These are phyloP conservation scores for Danaus chrysippus DNA, from an alignment of 2,888 invertebrate genomes.

Conservation along the genomic window DNA sequence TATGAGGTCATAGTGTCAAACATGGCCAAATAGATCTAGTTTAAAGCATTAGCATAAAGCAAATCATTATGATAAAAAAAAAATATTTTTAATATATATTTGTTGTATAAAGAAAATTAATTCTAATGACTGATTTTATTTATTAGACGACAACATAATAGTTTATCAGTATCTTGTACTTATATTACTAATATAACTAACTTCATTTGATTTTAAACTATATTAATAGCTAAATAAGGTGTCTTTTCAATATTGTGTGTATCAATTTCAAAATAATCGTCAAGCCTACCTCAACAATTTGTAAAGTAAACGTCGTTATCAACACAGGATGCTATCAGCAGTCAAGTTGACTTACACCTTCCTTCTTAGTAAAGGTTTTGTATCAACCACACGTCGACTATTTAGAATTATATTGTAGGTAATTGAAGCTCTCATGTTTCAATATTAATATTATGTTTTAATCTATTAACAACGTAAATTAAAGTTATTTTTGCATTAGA, in stretches of 20 bases:
- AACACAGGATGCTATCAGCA: slow-evolving; percentile 54
- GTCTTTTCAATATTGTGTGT: background rate
- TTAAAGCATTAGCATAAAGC: slow-evolving; percentile 34
- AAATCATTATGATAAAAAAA: too few species aligned
- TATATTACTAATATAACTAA: background rate
- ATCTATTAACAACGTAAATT: too few species aligned
- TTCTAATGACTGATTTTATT: too few species aligned
- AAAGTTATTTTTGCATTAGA: too few species aligned
- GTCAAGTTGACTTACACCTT: slow-evolving; percentile 46
- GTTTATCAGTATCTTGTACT: background rate
- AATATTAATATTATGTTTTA: too few species aligned
- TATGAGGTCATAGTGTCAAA: slow-evolving; percentile 48
- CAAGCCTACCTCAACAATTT: slow-evolving; percentile 43
- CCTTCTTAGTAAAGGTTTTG: slow-evolving; percentile 44
- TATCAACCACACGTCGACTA: background rate
- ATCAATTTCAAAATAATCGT: background rate
- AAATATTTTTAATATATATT: too few species aligned
- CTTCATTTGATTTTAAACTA: background rate
- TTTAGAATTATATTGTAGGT: too few species aligned
- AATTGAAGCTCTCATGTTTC: too few species aligned
- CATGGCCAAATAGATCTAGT: background rate
- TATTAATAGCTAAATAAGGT: slow-evolving; percentile 37
- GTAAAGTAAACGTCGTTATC: slow-evolving; percentile 53
- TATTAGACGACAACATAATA: too few species aligned
- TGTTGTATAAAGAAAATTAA: too few species aligned